Conservation (phyloP, 2,113 vertebrate genomes). For the Cyprinodon tularosa region DNA sequence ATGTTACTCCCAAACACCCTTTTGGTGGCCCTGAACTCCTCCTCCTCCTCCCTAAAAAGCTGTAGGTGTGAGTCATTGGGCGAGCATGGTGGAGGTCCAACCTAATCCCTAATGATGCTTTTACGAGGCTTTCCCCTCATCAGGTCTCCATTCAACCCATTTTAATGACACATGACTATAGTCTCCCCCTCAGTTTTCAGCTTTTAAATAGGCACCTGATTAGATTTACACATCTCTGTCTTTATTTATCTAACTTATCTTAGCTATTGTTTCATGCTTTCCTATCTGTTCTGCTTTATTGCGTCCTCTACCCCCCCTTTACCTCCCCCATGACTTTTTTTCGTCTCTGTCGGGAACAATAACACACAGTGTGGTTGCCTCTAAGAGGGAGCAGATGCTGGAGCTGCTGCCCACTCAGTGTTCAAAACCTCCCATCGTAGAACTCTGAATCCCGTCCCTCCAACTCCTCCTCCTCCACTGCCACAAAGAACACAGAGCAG, state of each 20-base stretch:
- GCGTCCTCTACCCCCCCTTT: conserved; percentile 14
- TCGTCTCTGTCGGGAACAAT: conserved; percentile 75
- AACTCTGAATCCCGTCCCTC: conserved; percentile 60
- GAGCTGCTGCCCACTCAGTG: conserved; percentile 74
- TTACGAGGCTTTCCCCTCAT: conserved; percentile 32
- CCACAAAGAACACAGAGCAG: conserved; percentile 67
- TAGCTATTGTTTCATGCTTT: conserved; percentile 7
- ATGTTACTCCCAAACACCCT: conserved; percentile 12
- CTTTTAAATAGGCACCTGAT: conserved; percentile 3
- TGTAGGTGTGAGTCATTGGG: conserved; percentile 53
- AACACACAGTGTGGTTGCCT: conserved; percentile 78
- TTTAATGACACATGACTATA: conserved; percentile 8
- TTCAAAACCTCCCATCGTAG: conserved; percentile 71
- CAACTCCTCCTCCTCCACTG: conserved; percentile 60
- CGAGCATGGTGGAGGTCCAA: conserved; percentile 43
- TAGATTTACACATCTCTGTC: conserved; percentile 17
- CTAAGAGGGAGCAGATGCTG: conserved; percentile 82
- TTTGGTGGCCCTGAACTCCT: conserved; percentile 26
- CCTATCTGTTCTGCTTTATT: conserved; percentile 14
- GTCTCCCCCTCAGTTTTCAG: conserved; percentile 11
- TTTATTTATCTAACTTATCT: conserved; percentile 25
- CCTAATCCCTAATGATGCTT: conserved; percentile 55
- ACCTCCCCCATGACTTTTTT: conserved; percentile 1
- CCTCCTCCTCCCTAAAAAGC: conserved; percentile 37
- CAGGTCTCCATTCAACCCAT: conserved; percentile 21